phyloP scores from a whole-genome alignment of 64 coral and sea anemone genomes.

The Acropora tenuis region DNA sequence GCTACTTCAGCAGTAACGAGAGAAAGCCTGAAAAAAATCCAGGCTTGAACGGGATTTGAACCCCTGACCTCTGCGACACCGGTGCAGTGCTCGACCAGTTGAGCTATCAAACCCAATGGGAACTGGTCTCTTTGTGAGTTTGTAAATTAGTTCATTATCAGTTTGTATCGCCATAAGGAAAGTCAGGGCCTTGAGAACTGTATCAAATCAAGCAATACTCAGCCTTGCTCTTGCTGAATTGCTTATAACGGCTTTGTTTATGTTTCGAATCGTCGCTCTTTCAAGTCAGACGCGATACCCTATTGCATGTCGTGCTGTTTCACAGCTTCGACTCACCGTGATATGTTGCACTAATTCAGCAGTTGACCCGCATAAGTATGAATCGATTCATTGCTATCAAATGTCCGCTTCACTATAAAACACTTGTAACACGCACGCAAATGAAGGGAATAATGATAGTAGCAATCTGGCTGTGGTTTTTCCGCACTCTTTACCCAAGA shows the following conservation, averaged over 20 bases:
- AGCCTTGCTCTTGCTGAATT: constrained; percentile 58
- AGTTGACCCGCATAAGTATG: constrained; percentile 42
- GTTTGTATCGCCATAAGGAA: constrained; percentile 45
- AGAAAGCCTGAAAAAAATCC: too few relatives aligned
- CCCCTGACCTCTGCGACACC: too few relatives aligned
- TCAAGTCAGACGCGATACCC: background rate
- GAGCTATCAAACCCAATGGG: too few relatives aligned
- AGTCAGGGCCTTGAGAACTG: constrained; percentile 20
- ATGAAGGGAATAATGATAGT: background rate
- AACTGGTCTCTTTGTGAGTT: too few relatives aligned
- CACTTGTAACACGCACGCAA: constrained; percentile 20
- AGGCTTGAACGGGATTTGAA: too few relatives aligned
- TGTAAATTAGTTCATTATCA: background rate
- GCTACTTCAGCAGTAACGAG: too few relatives aligned
- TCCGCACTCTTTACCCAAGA: constrained; percentile 25
- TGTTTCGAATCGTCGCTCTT: constrained; percentile 37
- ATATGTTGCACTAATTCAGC: constrained; percentile 59
- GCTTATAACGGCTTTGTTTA: constrained; percentile 43
- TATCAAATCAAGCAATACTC: constrained; percentile 36
- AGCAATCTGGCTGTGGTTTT: constrained; percentile 36
- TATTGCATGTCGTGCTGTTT: constrained; percentile 42
- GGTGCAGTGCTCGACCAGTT: too few relatives aligned
- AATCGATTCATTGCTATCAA: constrained; percentile 58
- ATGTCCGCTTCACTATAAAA: constrained; percentile 48
- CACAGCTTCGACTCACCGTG: constrained; percentile 36